phyloP scores from a whole-genome alignment of 2,797 vertebrate species.

The Meda fulgida region DNA sequence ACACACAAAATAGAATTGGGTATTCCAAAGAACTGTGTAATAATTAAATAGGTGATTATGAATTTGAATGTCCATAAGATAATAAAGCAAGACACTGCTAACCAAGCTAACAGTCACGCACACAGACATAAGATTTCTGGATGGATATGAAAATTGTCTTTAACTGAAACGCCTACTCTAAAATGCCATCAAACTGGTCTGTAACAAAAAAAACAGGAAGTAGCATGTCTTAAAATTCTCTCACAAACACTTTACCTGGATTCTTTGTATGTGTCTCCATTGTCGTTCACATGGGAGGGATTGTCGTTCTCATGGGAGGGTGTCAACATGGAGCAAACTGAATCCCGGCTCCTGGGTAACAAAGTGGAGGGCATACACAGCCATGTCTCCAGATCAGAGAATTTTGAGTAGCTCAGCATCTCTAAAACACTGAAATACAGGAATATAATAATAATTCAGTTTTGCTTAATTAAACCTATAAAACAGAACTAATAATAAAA shows the following conservation, averaged over 20 bases:
- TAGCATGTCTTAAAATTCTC: not conserved
- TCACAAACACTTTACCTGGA: constrained; percentile 49
- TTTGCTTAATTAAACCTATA: not conserved
- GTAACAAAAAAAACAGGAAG: constrained; percentile 19
- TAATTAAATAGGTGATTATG: not conserved
- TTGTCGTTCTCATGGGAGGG: constrained; percentile 43
- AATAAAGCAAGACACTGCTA: not conserved
- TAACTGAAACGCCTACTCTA: constrained; percentile 29
- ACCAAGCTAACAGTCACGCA: constrained; percentile 2
- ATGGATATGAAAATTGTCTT: not conserved
- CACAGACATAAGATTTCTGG: not conserved
- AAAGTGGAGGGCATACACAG: constrained; percentile 82
- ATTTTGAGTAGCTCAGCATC: constrained; percentile 84
- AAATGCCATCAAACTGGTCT: constrained; percentile 27
- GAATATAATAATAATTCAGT: not conserved
- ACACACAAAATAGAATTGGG: not conserved
- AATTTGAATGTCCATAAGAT: not conserved
- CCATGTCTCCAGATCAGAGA: constrained; percentile 81
- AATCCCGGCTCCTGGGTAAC: constrained; percentile 70
- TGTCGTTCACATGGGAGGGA: constrained; percentile 41
- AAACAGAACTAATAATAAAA: not conserved
- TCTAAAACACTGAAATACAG: constrained; percentile 76
- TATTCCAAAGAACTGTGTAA: not conserved
- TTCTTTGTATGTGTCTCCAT: constrained; percentile 47
- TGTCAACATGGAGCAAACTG: constrained; percentile 59